A percentile compares a stretch with the other conserved stretches of the same genome.
Conservation (phyloP, 2,888 invertebrate species). For the Griposia aprilina region DNA sequence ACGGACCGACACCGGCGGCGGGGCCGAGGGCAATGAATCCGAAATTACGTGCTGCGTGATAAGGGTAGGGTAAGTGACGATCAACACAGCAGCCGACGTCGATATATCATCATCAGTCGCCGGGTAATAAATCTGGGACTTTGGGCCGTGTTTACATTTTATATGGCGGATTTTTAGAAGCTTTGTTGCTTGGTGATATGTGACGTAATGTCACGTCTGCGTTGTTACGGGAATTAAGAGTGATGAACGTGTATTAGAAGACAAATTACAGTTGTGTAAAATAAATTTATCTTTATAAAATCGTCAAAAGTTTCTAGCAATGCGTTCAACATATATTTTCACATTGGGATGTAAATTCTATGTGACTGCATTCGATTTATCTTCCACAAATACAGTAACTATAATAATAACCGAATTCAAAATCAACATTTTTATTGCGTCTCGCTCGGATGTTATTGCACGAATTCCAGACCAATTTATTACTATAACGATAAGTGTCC, state of each 20-base stretch:
- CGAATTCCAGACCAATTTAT: constrained; percentile 89
- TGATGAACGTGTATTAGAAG: constrained; percentile 27
- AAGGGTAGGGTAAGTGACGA: constrained; percentile 90
- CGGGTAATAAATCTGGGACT: constrained; percentile 86
- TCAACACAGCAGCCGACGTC: constrained; percentile 88
- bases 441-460: constrained; percentile 83
- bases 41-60: constrained; percentile 87
- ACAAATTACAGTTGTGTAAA: constrained; percentile 8
- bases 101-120: constrained; percentile 90
- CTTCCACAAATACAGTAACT: constrained; percentile 59
- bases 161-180: constrained; percentile 73
- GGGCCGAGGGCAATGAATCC: constrained; percentile 88
- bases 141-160: constrained; percentile 83
- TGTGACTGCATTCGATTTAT: constrained; percentile 39
- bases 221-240: constrained; percentile 49
- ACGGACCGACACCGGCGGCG: constrained; percentile 69
- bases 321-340: constrained; percentile 9
- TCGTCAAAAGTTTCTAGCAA: background rate
- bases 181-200: constrained; percentile 62
- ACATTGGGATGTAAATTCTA: constrained; percentile 35
- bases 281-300: background rate
- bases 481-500: constrained; percentile 89
- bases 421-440: constrained; percentile 83
- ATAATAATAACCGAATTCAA: constrained; percentile 73
- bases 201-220: constrained; percentile 47